Evolutionary conservation across 2,888 invertebrate genomes (phyloP), one percentile per base, ranked within the genome.

Genomic region (Schizaphis graminum): DNA sequence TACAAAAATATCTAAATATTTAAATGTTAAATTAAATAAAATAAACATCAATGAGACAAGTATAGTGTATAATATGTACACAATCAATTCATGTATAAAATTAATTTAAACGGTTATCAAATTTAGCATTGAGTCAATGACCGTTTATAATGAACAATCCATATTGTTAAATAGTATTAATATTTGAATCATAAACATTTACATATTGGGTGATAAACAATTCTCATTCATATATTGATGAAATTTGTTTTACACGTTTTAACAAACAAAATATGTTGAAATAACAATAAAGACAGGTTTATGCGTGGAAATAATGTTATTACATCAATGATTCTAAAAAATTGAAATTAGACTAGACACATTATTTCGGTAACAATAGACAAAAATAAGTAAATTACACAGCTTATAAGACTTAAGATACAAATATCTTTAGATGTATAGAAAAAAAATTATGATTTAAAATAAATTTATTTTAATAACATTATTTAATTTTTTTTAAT

Each of bases 381-480:
- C 21, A 77, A 77, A 35, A 35, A 77, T 77, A 77, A 77, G 67
- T 77, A 77, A 77, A 77, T 35, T 35, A 77, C n/a, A 67, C 21
- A 35, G 8, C 24, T 35, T 21, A 35, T 67, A 77, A 8, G 21
- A 35, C 35, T 77, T 47, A 47, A 35, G 35, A n/a, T 53, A 28
- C 49, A 16, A 87, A 49, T 28, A 47, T 44, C 44, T 87, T 53
- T 10, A 53, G 53, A 41, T 21, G 4, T 16, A 89, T 57, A 89
- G 13, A 61, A 44, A 89, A 89, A 89, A 90, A 67, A 61, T 8
- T 10, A 5, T 44, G 77, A 88, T 41, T n/a, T 92, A 53, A 88
- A 92, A 92, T 92, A 24, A 53, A 77, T 92, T 92, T 92, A 92
- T 92, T 92, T 24, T 41, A 92, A 86, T 49, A 92, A 92, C 61